Evolutionary conservation across 1,140 invertebrate genomes (phyloP).

Genomic region (Drosophila parvula): DNA sequence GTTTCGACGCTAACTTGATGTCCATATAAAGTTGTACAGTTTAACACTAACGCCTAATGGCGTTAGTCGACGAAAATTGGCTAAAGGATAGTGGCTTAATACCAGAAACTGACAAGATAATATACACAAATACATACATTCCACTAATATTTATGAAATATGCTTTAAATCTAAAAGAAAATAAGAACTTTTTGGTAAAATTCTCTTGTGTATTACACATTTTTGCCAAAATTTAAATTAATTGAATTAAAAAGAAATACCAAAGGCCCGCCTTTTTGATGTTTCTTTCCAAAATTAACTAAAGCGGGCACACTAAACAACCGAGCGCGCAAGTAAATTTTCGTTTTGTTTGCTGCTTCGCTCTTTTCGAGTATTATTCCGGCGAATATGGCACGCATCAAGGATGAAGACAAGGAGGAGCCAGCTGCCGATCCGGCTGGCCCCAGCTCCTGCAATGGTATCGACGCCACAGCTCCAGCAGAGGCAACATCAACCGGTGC

Average conservation of each 20-base stretch:
- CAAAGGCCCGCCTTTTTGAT: neutral
- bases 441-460: slow-evolving; percentile 38
- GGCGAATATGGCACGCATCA: slow-evolving; percentile 55
- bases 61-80: neutral
- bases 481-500: neutral
- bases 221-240: neutral
- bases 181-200: neutral
- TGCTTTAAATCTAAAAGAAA: neutral
- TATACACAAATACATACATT: neutral
- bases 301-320: slow-evolving; percentile 24
- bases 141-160: neutral
- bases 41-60: slow-evolving; percentile 2
- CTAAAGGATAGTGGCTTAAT: neutral
- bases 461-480: slow-evolving; percentile 28
- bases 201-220: neutral
- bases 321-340: slow-evolving; percentile 41
- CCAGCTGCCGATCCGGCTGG: slow-evolving; percentile 1
- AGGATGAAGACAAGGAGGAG: slow-evolving; percentile 59
- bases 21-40: neutral
- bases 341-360: slow-evolving; percentile 28
- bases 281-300: no score
- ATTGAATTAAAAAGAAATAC: neutral
- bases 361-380: slow-evolving; percentile 6
- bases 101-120: neutral
- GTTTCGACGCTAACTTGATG: no score